Conservation (phyloP, 2,888 invertebrate genomes). For the Germaria angustata region DNA sequence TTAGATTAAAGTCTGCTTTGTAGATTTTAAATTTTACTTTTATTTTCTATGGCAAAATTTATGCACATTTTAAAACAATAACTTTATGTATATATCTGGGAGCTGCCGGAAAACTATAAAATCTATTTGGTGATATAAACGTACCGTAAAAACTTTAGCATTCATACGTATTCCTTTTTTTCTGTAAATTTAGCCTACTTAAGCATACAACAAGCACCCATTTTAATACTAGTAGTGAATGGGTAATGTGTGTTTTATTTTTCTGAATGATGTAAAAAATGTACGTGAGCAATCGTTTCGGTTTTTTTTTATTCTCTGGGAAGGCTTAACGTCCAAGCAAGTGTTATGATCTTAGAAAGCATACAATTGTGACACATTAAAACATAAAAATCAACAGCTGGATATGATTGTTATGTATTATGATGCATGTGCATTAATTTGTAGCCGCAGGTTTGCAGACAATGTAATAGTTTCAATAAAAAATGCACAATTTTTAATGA, state of each 20-base stretch:
- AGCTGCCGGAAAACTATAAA: slow-evolving; percentile 64
- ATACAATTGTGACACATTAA: slow-evolving; percentile 57
- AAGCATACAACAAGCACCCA: slow-evolving; percentile 13
- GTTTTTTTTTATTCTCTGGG: background rate
- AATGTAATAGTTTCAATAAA: slow-evolving; percentile 1
- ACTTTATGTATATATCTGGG: slow-evolving; percentile 49
- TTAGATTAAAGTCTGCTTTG: slow-evolving; percentile 59
- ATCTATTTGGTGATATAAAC: slow-evolving; percentile 55
- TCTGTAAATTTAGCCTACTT: slow-evolving; percentile 42
- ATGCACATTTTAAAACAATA: slow-evolving; percentile 67
- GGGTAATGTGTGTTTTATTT: slow-evolving; percentile 3
- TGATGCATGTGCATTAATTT: background rate
- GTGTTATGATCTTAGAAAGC: slow-evolving; percentile 51
- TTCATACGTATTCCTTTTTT: background rate
- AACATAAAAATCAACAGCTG: slow-evolving; percentile 22
- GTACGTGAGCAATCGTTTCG: slow-evolving; percentile 34
- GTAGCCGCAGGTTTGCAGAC: slow-evolving; percentile 9
- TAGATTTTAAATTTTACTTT: slow-evolving; percentile 1
- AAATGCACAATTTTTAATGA: background rate
- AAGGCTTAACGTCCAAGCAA: slow-evolving; percentile 4
- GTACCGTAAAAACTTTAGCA: background rate
- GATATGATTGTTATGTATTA: slow-evolving; percentile 17
- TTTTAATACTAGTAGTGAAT: slow-evolving; percentile 57
- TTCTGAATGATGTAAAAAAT: background rate
- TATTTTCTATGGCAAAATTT: slow-evolving; percentile 51